Base-by-base conservation (phyloP, 1,140 invertebrate species). In the Nixonia krombeini region DNA sequence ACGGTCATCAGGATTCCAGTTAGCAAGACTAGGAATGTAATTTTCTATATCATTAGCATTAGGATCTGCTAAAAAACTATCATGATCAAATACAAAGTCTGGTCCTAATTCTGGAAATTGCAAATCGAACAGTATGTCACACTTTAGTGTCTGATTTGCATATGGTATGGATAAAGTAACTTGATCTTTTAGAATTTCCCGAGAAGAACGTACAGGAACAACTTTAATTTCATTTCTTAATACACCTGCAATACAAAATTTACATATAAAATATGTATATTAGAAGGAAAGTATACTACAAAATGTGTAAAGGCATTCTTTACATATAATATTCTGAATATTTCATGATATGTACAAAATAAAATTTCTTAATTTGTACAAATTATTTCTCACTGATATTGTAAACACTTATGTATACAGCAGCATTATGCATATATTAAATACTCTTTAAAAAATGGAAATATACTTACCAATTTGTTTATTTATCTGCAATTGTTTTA, bases 11-110 rank as follows among this genome's bases (percentile, higher is more conserved):
- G 78, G 70, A 80, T 89, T 79, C 89, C 89, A 90, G 40, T 85
- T 80, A 7, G 81, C 79, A 23, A 89, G 79, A 76, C 87, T 89
- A n/a, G 87, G 88, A 21, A 90, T 62, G n/a, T n/a, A n/a, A 63
- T 81, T 64, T 47, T 75, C 69, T 9, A 90, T 73, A 41, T 77
- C 78, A 23, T 87, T 75, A 28, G 84, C 73, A 59, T 87, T 82
- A 8, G 86, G 79, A 75, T 87, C 85, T 18, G 70, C 76, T n/a
- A 89, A 69, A 66, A 89, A 89, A 45, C 67, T 82, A 4, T 87
- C 86, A 75, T 89, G 87, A 49, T 88, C 86, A 73, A 89, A 89
- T 67, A 78, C 69, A 55, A 86, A 85, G 37, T 85, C 84, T 4
- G 84, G 84, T n/a, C 80, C 80, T 17, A 79, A 72, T 13, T 79